Conservation (phyloP, 2,888 invertebrate species). For the Tetranychus piercei region DNA sequence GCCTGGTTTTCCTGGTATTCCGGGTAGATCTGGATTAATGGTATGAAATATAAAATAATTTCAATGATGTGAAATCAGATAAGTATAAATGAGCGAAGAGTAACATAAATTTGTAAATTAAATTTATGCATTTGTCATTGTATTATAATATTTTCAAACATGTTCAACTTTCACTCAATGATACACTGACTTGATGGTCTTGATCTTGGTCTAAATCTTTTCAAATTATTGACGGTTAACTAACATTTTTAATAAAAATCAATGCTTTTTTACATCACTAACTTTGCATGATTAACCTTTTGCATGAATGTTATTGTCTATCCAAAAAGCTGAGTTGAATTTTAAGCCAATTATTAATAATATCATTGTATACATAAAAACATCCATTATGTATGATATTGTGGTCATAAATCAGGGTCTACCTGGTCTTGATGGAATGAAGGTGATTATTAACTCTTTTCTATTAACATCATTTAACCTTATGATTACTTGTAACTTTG, state of each 20-base stretch:
- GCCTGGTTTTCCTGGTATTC: neutral
- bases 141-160: too few relatives aligned
- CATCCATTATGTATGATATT: conserved; percentile 6
- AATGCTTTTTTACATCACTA: neutral
- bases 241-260: neutral
- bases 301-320: too few relatives aligned
- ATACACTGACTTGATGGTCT: too few relatives aligned
- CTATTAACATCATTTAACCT: neutral
- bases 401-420: conserved; percentile 48
- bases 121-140: neutral
- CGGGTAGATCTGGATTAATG: neutral
- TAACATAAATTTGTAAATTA: neutral
- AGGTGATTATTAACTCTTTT: conserved; percentile 44
- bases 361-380: neutral
- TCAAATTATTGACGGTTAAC: neutral
- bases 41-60: neutral
- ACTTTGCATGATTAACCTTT: too few relatives aligned
- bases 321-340: too few relatives aligned
- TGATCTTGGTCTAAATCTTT: too few relatives aligned
- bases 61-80: too few relatives aligned
- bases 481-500: neutral
- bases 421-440: conserved; percentile 84
- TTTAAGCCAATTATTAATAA: neutral
- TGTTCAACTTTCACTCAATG: too few relatives aligned
- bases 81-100: neutral